Percentiles rank a stretch among this genome's conserved stretches.
Conservation (phyloP, 2,113 vertebrate genomes). For the Hippopotamus amphibius region DNA sequence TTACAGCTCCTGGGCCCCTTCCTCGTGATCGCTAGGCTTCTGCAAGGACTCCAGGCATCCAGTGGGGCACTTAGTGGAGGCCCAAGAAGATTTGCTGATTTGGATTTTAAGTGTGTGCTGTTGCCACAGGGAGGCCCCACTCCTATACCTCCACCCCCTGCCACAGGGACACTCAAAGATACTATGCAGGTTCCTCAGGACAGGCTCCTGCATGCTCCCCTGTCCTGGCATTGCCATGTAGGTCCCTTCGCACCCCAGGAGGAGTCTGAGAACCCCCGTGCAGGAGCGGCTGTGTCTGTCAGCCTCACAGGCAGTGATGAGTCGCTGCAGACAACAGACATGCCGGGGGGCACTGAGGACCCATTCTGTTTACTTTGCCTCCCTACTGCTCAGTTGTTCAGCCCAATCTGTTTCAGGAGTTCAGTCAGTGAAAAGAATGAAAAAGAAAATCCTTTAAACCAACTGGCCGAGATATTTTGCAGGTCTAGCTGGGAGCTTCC, state of each 20-base stretch:
- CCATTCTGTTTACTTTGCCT: constrained; percentile 74
- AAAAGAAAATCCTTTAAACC: constrained; percentile 60
- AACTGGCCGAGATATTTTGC: constrained; percentile 40
- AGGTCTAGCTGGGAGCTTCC: constrained; percentile 3
- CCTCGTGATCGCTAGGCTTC: background rate
- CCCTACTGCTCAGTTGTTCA: constrained; percentile 74
- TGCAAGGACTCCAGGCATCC: background rate
- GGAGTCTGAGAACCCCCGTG: constrained; percentile 74
- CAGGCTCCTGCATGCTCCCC: background rate
- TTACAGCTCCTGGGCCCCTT: background rate
- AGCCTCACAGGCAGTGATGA: constrained; percentile 68
- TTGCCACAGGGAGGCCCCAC: background rate
- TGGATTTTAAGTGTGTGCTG: background rate
- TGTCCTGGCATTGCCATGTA: background rate
- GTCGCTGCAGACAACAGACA: constrained; percentile 75
- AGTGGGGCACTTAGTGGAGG: background rate
- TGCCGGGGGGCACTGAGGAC: constrained; percentile 10
- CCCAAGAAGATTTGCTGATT: background rate
- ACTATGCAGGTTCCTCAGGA: background rate
- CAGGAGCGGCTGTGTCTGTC: constrained; percentile 78
- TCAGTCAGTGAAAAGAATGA: constrained; percentile 70
- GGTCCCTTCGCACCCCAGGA: constrained; percentile 70
- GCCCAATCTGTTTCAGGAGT: constrained; percentile 78
- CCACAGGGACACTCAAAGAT: background rate
- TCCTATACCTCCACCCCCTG: fast-evolving